Evolutionary conservation across 1,140 invertebrate genomes (phyloP).

Genomic region (Oreohelix idahoensis): DNA sequence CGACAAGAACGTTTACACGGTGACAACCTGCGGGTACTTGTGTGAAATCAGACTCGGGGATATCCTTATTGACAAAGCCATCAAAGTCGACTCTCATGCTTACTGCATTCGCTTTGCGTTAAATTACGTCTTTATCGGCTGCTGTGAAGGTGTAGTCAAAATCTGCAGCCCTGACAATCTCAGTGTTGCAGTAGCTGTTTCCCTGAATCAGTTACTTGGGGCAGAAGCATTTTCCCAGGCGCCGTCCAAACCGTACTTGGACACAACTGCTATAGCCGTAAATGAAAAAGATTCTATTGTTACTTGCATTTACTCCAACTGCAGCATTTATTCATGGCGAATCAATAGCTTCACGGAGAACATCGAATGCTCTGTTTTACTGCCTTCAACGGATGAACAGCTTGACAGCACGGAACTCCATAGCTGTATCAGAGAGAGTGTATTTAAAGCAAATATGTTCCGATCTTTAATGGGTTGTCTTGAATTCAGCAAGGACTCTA

Average conservation of each 20-base stretch:
- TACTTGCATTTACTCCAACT: slow-evolving; percentile 26
- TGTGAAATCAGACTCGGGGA: slow-evolving; percentile 28
- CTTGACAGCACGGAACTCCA: neutral
- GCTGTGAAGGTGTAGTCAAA: slow-evolving; percentile 29
- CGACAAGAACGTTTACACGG: slow-evolving; percentile 22
- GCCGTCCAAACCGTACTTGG: neutral
- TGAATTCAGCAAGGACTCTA: neutral
- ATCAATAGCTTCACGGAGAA: neutral
- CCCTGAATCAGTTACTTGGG: slow-evolving; percentile 11
- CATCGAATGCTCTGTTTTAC: slow-evolving; percentile 20
- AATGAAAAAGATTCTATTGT: slow-evolving; percentile 31
- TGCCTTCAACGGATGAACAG: neutral
- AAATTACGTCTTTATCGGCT: slow-evolving; percentile 27
- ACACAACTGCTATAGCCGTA: slow-evolving; percentile 10
- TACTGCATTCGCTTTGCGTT: slow-evolving; percentile 19
- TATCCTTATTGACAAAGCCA: slow-evolving; percentile 32
- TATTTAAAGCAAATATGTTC: neutral
- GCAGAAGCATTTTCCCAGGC: neutral
- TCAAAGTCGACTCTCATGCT: slow-evolving; percentile 12
- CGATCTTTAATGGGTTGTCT: slow-evolving; percentile 23
- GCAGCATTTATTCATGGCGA: slow-evolving; percentile 31
- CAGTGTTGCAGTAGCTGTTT: neutral
- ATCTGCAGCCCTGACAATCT: slow-evolving; percentile 35
- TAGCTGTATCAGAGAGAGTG: neutral
- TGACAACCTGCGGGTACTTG: slow-evolving; percentile 28